Conservation (phyloP, 2,113 vertebrate species). For the Rhinolophus sinicus region DNA sequence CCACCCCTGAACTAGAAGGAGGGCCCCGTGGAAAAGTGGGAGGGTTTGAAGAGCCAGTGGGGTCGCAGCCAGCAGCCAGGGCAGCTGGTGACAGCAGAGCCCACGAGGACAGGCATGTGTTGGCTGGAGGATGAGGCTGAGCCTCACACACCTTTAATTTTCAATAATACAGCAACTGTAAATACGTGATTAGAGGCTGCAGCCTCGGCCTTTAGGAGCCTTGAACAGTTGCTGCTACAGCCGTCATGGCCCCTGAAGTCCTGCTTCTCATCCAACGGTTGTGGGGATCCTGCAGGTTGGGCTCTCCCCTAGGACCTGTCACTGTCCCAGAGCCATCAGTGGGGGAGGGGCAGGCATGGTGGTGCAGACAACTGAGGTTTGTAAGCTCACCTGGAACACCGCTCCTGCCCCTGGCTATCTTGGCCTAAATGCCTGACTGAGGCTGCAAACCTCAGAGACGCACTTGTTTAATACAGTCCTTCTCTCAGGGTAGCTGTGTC, state of each 20-base stretch:
- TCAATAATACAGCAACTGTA: constrained; percentile 13
- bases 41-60: neutral
- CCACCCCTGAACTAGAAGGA: neutral
- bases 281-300: too few species aligned
- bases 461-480: neutral
- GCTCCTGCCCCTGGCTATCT: neutral
- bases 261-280: neutral
- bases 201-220: constrained; percentile 23
- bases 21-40: neutral
- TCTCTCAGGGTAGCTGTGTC: neutral
- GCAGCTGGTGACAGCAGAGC: neutral
- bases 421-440: neutral
- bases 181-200: constrained; percentile 49
- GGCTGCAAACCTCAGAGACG: neutral
- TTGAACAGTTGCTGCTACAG: constrained; percentile 34
- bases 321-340: neutral
- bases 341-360: neutral
- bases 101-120: neutral
- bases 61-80: neutral
- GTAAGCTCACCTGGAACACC: accelerated
- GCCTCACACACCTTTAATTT: constrained; percentile 60
- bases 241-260: neutral
- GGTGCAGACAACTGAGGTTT: neutral
- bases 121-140: neutral
- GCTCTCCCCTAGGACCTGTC: neutral